A percentile compares a stretch with the other conserved stretches of the same genome.
These are phyloP conservation scores for Caenorhabditis doughertyi DNA, from an alignment of 2,888 invertebrate species.

Conservation along the genomic window DNA sequence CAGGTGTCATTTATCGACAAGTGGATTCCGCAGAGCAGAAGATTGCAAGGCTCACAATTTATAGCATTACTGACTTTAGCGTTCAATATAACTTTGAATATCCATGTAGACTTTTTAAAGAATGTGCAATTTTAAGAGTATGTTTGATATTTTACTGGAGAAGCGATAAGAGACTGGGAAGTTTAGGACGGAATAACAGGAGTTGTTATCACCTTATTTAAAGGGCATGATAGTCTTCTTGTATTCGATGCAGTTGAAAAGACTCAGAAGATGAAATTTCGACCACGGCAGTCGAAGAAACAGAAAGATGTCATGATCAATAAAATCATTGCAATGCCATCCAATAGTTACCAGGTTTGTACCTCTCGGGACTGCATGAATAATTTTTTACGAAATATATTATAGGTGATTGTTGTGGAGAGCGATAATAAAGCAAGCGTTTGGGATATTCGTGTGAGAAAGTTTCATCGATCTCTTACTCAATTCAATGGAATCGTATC, in stretches of 20 bases:
- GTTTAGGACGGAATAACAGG: constrained; percentile 60
- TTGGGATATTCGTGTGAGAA: constrained; percentile 75
- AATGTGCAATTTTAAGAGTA: constrained; percentile 73
- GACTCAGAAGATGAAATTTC: constrained; percentile 74
- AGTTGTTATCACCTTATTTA: constrained; percentile 62
- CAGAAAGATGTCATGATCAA: constrained; percentile 78
- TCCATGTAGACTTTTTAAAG: constrained; percentile 77
- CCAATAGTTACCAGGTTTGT: constrained; percentile 69
- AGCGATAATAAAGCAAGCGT: constrained; percentile 74
- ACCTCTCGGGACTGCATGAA: too few relatives aligned
- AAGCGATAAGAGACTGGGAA: too few relatives aligned
- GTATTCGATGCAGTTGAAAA: constrained; percentile 74
- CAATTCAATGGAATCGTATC: constrained; percentile 76
- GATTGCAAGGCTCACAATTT: constrained; percentile 74
- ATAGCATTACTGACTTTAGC: constrained; percentile 67
- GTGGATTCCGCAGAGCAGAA: constrained; percentile 80
- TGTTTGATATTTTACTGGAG: not conserved
- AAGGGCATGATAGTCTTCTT: constrained; percentile 78
- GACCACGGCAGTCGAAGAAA: constrained; percentile 75
- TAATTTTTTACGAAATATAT: not conserved
- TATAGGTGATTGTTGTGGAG: constrained; percentile 77
- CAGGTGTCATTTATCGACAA: constrained; percentile 74
- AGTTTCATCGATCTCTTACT: constrained; percentile 71
- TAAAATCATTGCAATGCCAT: constrained; percentile 72
- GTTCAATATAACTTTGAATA: constrained; percentile 78